These are phyloP conservation scores for Crossoptilon crossoptilon DNA, from an alignment of 2,797 vertebrate genomes.

Conservation along the genomic window DNA sequence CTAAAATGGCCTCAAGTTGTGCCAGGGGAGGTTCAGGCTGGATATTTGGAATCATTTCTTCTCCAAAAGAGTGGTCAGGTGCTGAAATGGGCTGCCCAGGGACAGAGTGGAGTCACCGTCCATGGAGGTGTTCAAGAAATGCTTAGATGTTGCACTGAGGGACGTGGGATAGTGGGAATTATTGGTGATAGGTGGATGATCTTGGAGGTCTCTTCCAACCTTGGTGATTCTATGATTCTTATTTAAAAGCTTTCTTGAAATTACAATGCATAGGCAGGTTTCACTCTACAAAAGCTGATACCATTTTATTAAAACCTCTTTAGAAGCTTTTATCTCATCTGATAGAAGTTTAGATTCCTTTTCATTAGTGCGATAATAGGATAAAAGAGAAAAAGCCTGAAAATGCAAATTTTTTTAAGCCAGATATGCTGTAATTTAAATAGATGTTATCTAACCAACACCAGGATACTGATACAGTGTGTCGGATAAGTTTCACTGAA, in stretches of 20 bases:
- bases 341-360: background rate
- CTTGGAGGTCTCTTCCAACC: no score
- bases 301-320: background rate
- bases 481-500: conserved; percentile 2
- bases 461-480: conserved; percentile 6
- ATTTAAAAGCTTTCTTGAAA: background rate
- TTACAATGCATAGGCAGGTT: background rate
- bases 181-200: no score
- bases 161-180: no score
- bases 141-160: no score
- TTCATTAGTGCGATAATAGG: background rate
- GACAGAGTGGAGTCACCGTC: no score
- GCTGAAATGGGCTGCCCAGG: no score
- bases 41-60: no score
- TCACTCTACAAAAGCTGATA: background rate
- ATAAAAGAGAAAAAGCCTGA: background rate
- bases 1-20: background rate
- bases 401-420: background rate
- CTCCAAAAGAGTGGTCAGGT: no score
- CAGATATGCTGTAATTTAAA: background rate
- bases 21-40: no score
- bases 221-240: no score
- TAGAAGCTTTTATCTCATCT: background rate
- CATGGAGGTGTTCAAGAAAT: no score
- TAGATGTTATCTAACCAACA: background rate